Percentiles rank a stretch among this genome's conserved stretches.
Conservation (phyloP, 2,888 invertebrate species). For the Sarcophaga rosellei region DNA sequence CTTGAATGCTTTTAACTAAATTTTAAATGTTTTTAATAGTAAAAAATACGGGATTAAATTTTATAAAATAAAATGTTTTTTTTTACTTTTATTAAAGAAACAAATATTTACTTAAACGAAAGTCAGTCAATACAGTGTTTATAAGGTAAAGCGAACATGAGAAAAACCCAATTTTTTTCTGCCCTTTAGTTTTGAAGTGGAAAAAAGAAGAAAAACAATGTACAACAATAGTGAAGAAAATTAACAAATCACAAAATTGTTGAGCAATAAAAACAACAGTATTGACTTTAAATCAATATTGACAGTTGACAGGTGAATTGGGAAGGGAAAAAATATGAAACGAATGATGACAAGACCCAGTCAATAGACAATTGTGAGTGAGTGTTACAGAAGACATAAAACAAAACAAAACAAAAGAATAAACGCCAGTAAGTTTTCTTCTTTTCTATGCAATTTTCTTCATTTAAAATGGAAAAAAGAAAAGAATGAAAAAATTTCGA, state of each 20-base stretch:
- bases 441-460: neutral
- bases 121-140: neutral
- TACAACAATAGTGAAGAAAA: conserved; percentile 10
- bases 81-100: neutral
- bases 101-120: conserved; percentile 9
- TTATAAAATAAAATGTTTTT: conserved; percentile 25
- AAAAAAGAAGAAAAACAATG: neutral
- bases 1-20: conserved; percentile 20
- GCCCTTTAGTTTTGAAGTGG: neutral
- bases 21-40: conserved; percentile 36
- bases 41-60: conserved; percentile 12
- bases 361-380: conserved; percentile 49
- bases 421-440: conserved; percentile 13
- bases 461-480: neutral
- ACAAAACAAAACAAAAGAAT: conserved; percentile 35
- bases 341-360: conserved; percentile 36
- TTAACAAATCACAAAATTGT: conserved; percentile 56
- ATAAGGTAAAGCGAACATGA: neutral
- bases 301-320: conserved; percentile 63
- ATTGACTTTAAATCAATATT: conserved; percentile 58
- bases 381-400: neutral
- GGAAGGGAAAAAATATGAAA: neutral
- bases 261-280: conserved; percentile 42
- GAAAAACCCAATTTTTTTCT: neutral
- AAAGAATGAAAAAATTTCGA: neutral